Percentiles rank a stretch among this genome's conserved stretches.
Evolutionary conservation across 2,797 vertebrate genomes (phyloP).

Genomic region (Chromis chromis): DNA sequence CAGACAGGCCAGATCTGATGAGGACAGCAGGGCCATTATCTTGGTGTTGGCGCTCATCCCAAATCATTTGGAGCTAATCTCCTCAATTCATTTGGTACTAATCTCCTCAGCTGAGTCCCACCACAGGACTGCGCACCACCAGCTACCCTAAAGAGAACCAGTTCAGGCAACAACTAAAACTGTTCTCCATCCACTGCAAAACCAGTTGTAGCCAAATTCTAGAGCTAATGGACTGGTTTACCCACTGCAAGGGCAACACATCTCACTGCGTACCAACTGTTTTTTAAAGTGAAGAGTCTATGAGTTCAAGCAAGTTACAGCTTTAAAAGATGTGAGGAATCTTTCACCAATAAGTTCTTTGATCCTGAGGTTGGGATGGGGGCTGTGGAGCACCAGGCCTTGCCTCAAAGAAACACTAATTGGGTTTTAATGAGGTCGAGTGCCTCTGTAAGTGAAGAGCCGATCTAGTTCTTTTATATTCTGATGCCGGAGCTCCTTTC

Average conservation of each 20-base stretch:
- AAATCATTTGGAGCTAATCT: constrained; percentile 51
- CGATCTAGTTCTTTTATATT: constrained; percentile 55
- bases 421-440: constrained; percentile 78
- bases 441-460: constrained; percentile 57
- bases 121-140: background rate
- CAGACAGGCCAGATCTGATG: constrained; percentile 11
- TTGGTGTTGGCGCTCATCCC: constrained; percentile 8
- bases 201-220: background rate
- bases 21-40: constrained; percentile 36
- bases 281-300: constrained; percentile 25
- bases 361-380: constrained; percentile 60
- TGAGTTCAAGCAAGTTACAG: constrained; percentile 28
- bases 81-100: constrained; percentile 41
- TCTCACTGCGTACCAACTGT: constrained; percentile 24
- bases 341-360: constrained; percentile 61
- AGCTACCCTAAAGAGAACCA: constrained; percentile 11
- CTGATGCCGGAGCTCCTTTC: constrained; percentile 44
- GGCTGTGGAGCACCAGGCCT: constrained; percentile 34
- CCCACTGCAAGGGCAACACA: background rate
- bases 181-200: constrained; percentile 14
- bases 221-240: background rate
- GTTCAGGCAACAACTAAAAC: constrained; percentile 4
- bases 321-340: constrained; percentile 52
- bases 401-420: constrained; percentile 74
- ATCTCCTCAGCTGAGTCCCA: constrained; percentile 41